Percentiles rank a stretch among this genome's conserved stretches.
phyloP scores from a whole-genome alignment of 2,113 vertebrate species.

The Ictalurus furcatus region DNA sequence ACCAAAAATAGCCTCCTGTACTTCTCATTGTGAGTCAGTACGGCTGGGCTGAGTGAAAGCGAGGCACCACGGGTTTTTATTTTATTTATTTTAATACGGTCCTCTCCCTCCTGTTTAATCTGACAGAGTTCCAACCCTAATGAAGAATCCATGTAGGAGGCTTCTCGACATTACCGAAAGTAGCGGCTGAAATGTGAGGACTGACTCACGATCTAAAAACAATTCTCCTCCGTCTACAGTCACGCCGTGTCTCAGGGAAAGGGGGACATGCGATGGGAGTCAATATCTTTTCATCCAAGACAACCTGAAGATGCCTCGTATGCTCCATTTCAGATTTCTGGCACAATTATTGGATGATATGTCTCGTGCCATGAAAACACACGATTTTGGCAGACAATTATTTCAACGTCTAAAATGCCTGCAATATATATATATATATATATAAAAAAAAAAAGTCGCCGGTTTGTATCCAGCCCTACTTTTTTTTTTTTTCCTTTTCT shows the following conservation, averaged over 20 bases:
- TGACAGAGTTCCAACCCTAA: constrained; percentile 28
- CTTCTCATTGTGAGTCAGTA: constrained; percentile 7
- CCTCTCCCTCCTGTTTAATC: constrained; percentile 11
- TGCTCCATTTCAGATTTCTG: background rate
- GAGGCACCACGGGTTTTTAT: background rate
- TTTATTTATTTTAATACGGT: background rate
- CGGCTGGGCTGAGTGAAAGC: constrained; percentile 11
- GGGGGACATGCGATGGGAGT: background rate
- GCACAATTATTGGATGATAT: background rate
- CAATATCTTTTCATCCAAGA: background rate
- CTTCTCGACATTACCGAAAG: constrained; percentile 1
- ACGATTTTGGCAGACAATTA: constrained; percentile 17
- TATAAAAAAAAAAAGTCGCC: too few species aligned
- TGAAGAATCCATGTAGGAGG: constrained; percentile 37
- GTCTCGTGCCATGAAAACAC: background rate
- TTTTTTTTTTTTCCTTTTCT: background rate
- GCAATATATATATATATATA: background rate
- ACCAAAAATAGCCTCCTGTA: constrained; percentile 20
- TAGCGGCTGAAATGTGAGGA: background rate
- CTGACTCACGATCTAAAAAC: constrained; percentile 42
- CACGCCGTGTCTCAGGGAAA: background rate
- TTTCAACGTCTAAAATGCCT: background rate
- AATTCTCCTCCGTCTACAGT: constrained; percentile 10
- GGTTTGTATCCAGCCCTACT: background rate
- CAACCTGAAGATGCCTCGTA: background rate